Base-by-base conservation (phyloP, 2,113 vertebrate species). In the Cranoglanis bouderius region DNA sequence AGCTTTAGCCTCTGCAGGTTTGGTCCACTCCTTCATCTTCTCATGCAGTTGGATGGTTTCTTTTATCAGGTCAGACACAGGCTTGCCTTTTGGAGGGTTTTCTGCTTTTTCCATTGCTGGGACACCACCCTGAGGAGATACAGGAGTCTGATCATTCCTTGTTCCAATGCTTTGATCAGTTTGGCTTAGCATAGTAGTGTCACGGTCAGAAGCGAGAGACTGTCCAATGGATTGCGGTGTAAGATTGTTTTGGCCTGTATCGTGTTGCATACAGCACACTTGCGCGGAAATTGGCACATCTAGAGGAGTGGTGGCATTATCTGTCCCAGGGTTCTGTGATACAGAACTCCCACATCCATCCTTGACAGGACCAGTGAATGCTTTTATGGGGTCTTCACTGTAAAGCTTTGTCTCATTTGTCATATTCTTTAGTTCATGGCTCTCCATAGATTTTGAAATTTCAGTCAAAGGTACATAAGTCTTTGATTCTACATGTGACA, bases 51-150 rank as follows among this genome's bases (percentile, higher is more conserved):
- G 92, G 86, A 95, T 92, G 1, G 93, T 94, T 85, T 95, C 94
- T 89, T 95, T 96, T 78, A 96, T 94, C 89, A 96, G 94, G n/a
- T 95, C 94, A 14, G 94, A 96, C 10, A 96, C 94, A 19, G 94
- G 94, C 90, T 93, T 92, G 1, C 93, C 61, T 92, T 91, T 95
- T 12, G 91, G 88, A 43, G 53, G 26, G 87, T 84, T 84, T 46
- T 91, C 90, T 51, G 89, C 87, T 85, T 89, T 90, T 29, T 93
- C 90, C 61, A 88, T 93, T 57, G 18, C 0, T 13, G 74, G 80
- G 63, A 80, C 29, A 0, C 29, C 51, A 59, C 19, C 16, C 29
- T 49, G 67, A 18, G 81, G 55, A 51, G 57, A 38, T 26, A 61
- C 16, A 35, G 92, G 40, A 0, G 40, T 78, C 38, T 90, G 91